phyloP scores from a whole-genome alignment of 1,140 invertebrate species.

The Lasioglossum albipes region DNA sequence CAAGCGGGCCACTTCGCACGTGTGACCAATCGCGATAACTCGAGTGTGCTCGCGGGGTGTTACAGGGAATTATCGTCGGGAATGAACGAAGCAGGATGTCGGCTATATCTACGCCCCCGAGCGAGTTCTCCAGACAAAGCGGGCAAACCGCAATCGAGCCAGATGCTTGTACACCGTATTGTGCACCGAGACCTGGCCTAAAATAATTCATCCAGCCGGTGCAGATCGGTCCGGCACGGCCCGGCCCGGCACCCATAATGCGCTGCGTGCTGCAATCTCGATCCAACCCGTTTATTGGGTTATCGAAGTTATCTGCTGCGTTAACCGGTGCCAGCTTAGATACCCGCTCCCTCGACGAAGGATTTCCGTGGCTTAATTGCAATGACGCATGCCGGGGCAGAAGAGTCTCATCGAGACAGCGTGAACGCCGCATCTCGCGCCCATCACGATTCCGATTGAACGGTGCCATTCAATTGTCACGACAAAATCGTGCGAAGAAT shows the following conservation, averaged over 20 bases:
- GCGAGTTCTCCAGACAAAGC: slow-evolving; percentile 68
- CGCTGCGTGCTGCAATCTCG: slow-evolving; percentile 44
- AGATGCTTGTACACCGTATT: slow-evolving; percentile 57
- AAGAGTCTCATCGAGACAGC: not conserved
- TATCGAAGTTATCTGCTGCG: slow-evolving; percentile 57
- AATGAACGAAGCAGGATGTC: slow-evolving; percentile 69
- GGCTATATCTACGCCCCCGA: slow-evolving; percentile 68
- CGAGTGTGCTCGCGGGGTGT: slow-evolving; percentile 48
- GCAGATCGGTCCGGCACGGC: slow-evolving; percentile 10
- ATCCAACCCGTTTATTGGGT: slow-evolving; percentile 51
- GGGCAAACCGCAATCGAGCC: slow-evolving; percentile 55
- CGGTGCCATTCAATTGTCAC: not conserved
- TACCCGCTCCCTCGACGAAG: not conserved
- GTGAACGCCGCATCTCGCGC: not conserved
- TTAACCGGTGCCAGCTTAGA: slow-evolving; percentile 15
- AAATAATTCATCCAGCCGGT: slow-evolving; percentile 62
- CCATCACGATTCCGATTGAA: not conserved
- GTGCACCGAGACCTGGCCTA: slow-evolving; percentile 49
- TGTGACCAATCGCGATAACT: slow-evolving; percentile 66
- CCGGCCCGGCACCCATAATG: slow-evolving; percentile 41
- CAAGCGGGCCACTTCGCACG: slow-evolving; percentile 57
- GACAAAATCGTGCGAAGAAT: not conserved
- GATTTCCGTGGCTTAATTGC: slow-evolving; percentile 30
- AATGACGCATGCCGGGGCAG: not conserved
- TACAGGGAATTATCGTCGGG: slow-evolving; percentile 58